Base-by-base conservation (phyloP, 1,140 invertebrate species). In the Druon quercuslanigerum region DNA sequence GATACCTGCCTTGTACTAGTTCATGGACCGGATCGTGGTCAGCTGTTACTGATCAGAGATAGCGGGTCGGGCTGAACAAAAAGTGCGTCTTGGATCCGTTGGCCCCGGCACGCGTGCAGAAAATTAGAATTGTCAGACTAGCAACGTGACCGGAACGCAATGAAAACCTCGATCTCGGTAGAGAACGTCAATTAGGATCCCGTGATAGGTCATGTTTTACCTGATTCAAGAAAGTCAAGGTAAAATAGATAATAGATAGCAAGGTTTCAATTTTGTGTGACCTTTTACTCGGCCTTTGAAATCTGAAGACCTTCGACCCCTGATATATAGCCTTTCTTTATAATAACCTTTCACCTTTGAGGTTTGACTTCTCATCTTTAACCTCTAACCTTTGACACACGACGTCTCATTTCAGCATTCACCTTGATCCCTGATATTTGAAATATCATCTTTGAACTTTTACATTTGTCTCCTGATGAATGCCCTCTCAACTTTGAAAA, bases 21-120 rank as follows among this genome's bases (percentile, higher is more conserved):
- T 60, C 57, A 60, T 60, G 20, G 19, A 60, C 57, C 57, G 57
- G 20, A 60, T 60, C 57, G 57, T 60, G 57, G 33, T 60, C 33
- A 33, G 57, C 14, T 19, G 16, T 60, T 33, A 33, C 57, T 60
- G 57, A 60, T 60, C 5, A 60, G 33, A 33, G 20, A 33, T 25
- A 25, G 20, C 14, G 1, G 20, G 11, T 33, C 14, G 7, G 40
- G 20, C 16, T 54, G 17, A 6, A 40, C 12, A 33, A 60, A 60
- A 60, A 60, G 40, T 25, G 57, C 25, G 20, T 6, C 16, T 54
- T 54, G 19, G 3, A 54, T 46, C 52, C n/a, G 0, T 54, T 54
- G 52, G 19, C 52, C 52, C 52, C 52, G 19, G 40, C 40, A 46
- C 40, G 40, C 11, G 40, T 46, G 8, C 9, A 46, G 57, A 40